Evolutionary conservation across 53 echinoderm and acorn worm species (phyloP), one percentile per base, ranked within the genome.

Genomic region (Astropecten irregularis): DNA sequence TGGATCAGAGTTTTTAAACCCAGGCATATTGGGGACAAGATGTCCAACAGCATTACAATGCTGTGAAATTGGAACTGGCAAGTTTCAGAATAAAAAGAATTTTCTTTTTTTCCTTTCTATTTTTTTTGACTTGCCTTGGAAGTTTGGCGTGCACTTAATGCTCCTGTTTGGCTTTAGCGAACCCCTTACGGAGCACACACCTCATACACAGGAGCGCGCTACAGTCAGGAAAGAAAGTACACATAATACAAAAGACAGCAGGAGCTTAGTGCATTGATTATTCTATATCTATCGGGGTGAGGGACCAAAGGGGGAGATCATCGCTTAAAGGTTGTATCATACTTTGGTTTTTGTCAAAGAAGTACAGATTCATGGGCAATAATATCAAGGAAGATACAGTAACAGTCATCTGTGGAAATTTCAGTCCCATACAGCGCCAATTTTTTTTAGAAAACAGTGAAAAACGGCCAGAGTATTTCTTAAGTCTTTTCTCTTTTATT

Each of bases 1-100:
- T 6, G 42, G 42, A 42, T 1, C 29, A 4, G 9, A 18, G 1
- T 1, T 36, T 66, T 16, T 19, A 79, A 48, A 44, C 63, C 49
- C 49, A 48, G 60, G 79, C 79, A 79, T 79, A 79, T 79, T 79
- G 79, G 79, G 79, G 79, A 79, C 79, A 31, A 13, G 28, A 8
- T 62, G 79, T 79, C 79, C 79, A 79, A 79, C 79, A 79, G 79
- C 79, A 44, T n/a, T n/a, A 44, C 42, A 47, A 30, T 79, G 79
- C 79, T 79, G 79, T 79, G 79, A 79, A 79, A 79, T 23, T 31
- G 59, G 9, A 30, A 40, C 9, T 47, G 79, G 79, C 79, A 79
- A 79, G 79, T 62, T 79, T 55, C 38, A 74, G 56, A 9, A 55
- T 38, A 40, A 42, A 42, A 11, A 42, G 42, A 42, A 6, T 42